Conservation (phyloP, 2,797 vertebrate species). For the Rhincodon typus region DNA sequence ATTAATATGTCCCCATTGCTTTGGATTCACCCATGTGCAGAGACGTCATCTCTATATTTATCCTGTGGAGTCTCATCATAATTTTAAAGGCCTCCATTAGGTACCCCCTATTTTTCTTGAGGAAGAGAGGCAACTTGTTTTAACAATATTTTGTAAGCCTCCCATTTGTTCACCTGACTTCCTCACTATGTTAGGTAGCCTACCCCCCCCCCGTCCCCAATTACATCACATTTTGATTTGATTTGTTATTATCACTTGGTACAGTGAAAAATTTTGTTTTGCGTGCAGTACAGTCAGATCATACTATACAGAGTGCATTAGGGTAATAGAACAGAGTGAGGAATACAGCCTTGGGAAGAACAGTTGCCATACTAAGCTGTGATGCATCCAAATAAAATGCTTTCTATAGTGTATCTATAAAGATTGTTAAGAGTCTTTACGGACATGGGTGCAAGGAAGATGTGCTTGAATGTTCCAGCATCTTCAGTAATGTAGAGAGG, state of each 20-base stretch:
- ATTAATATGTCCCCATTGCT: neutral
- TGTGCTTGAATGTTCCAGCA: neutral
- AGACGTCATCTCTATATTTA: neutral
- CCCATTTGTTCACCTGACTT: neutral
- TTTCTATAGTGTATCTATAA: too few species aligned
- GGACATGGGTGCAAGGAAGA: neutral
- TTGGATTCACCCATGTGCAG: neutral
- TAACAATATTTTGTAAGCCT: neutral
- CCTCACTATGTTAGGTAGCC: neutral
- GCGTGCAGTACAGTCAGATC: too few species aligned
- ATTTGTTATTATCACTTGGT: too few species aligned
- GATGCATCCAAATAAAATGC: too few species aligned
- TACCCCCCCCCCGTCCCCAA: too few species aligned
- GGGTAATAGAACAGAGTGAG: too few species aligned
- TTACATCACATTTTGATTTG: too few species aligned
- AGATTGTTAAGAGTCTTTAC: too few species aligned
- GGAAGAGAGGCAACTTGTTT: neutral
- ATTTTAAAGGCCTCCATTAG: neutral
- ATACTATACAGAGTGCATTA: too few species aligned
- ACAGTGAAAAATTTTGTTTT: too few species aligned
- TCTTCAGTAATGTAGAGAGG: neutral
- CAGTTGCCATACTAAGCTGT: too few species aligned
- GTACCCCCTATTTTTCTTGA: neutral
- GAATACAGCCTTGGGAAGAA: too few species aligned
- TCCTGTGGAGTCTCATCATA: neutral